Base-by-base conservation (phyloP, 1,140 invertebrate genomes). In the Ericerus pela region DNA sequence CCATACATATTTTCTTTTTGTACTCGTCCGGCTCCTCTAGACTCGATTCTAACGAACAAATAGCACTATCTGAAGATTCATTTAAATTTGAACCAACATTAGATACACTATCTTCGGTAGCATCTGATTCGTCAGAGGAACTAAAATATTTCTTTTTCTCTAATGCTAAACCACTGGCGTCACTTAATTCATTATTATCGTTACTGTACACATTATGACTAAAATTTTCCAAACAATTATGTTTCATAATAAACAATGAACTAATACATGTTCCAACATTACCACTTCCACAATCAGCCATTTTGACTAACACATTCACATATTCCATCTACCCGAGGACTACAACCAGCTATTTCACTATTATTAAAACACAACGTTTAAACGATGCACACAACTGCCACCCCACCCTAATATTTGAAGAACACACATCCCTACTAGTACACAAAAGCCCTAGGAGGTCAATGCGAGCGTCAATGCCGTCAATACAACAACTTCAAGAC, bases 231-330 rank as follows among this genome's bases (percentile, higher is more conserved):
- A 47, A 22, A 47, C 41, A 47, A 47, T 47, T 47, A 47, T 47
- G 41, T 47, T 47, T 47, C 41, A 47, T 47, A 5, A 24, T 47
- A 14, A 47, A 47, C 41, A 47, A 47, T 22, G 41, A 47, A 47
- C 41, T 47, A 24, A 47, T 24, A 47, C 41, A 47, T 47, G 41
- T 47, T 14, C 41, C 41, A 47, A 47, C 41, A 47, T 14, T 47
- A 47, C 10, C 41, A 47, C 41, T 47, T 24, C 20, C 18, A 47
- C 41, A 47, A 14, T 47, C 41, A 47, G 41, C 41, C 41, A 47
- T 47, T 47, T 47, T 47, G 41, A 47, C 41, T 12, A 47, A 47
- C 22, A 47, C 41, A 47, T n/a, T n/a, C n/a, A n/a, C n/a, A n/a
- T 47, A 18, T 24, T 47, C 41, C 41, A 47, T 47, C 30, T 33